Percentiles rank a stretch among this genome's conserved stretches.
Conservation (phyloP, 37 sponge, comb jelly and placozoan genomes). For the Halichondria panicea region DNA sequence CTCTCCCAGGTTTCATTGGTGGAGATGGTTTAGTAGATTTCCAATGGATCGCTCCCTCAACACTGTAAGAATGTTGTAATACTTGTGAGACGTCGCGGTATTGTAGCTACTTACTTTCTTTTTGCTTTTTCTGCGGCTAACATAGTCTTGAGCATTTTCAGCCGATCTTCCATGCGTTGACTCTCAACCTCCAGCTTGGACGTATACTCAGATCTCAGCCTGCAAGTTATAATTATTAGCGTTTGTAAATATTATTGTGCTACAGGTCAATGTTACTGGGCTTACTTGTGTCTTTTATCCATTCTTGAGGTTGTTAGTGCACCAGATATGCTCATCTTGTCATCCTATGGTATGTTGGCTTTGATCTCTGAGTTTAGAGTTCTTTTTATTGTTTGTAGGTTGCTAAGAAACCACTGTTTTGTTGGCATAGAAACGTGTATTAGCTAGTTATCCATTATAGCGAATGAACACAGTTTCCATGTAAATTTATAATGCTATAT, state of each 20-base stretch:
- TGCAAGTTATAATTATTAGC: not conserved
- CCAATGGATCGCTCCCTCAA: conserved; percentile 40
- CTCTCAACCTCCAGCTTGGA: conserved; percentile 51
- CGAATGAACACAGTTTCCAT: no score
- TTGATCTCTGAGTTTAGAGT: not conserved
- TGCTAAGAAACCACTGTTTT: not conserved
- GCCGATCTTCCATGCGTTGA: conserved; percentile 67
- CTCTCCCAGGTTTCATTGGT: not conserved
- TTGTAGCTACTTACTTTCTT: conserved; percentile 65
- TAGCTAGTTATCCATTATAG: not conserved
- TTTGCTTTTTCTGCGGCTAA: conserved; percentile 72
- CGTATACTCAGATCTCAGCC: not conserved
- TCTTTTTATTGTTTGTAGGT: not conserved
- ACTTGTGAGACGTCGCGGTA: not conserved
- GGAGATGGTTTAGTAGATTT: conserved; percentile 48
- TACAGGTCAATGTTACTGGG: no score
- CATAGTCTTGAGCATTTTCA: conserved; percentile 50
- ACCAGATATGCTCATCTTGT: not conserved
- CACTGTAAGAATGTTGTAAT: not conserved
- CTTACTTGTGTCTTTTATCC: not conserved
- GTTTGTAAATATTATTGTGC: not conserved
- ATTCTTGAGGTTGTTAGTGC: not conserved
- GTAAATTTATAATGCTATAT: no score
- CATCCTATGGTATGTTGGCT: no score
- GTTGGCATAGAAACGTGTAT: not conserved